Evolutionary conservation across 1,140 invertebrate genomes (phyloP), one percentile per base, ranked within the genome.

Genomic region (Aphelenchoides besseyi): DNA sequence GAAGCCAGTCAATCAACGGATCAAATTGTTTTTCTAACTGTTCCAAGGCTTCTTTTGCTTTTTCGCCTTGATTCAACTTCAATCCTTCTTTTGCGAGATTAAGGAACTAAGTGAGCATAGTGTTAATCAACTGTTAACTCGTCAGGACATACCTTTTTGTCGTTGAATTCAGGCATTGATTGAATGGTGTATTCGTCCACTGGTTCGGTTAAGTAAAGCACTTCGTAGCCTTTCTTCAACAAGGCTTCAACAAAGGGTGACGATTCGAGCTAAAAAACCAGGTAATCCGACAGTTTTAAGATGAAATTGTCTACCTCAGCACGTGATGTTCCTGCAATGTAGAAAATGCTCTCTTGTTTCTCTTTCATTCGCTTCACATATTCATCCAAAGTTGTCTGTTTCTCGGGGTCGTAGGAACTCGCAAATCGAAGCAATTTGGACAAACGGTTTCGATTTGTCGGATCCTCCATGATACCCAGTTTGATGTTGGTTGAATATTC

Each of bases 71-170:
- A 70, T 93, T 90, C 0, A 89, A 63, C 67, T 90, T 90, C 79
- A 99, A 90, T 1, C 95, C 95, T 87, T 99, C 97, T 86, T 99
- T 99, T 71, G 97, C 97, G 35, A 97, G 93, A 84, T 99, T 99
- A 87, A 98, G 95, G 91, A 99, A 84, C 54, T 8, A 8, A 8
- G 5, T 8, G 37, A 41, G 5, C n/a, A 57, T 8, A 57, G 5
- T 8, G 23, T 8, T 23, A 57, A 57, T 8, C 28, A 8, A 8
- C 3, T 8, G 9, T 57, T 23, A 9, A 5, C 23, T 29, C 5
- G n/a, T 29, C 9, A 8, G 23, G 3, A 97, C 86, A n/a, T 5
- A 41, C 5, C 33, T 98, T 98, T 87, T 98, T 97, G 32, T 94
- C 93, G 81, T 98, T 95, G 86, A 95, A 99, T 86, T 98, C 95